phyloP scores from a whole-genome alignment of 2,113 vertebrate genomes.

The Cyanistes caeruleus region DNA sequence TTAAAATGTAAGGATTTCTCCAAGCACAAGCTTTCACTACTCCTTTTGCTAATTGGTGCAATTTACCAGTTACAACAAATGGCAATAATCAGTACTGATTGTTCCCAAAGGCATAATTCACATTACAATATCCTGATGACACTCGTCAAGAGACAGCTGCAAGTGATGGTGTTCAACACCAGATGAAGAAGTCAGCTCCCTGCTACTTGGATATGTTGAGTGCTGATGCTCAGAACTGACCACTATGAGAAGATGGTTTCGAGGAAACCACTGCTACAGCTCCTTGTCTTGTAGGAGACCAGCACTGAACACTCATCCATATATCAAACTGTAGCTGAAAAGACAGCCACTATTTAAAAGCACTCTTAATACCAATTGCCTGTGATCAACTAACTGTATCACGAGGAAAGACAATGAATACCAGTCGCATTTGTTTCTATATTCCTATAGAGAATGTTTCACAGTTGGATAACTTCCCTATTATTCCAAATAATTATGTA shows the following conservation, averaged over 20 bases:
- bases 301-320: background rate
- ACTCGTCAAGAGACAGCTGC: background rate
- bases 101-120: background rate
- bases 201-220: background rate
- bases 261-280: background rate
- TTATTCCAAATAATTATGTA: background rate
- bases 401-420: background rate
- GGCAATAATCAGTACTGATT: background rate
- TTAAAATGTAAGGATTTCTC: background rate
- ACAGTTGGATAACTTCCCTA: background rate
- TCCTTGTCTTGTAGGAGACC: background rate
- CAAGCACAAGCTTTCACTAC: background rate
- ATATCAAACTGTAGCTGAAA: background rate
- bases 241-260: background rate
- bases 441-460: background rate
- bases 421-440: background rate
- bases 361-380: background rate
- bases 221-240: background rate
- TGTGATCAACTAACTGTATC: background rate
- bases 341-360: background rate
- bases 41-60: background rate
- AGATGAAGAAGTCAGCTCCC: background rate
- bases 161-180: fast-evolving
- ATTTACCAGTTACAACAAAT: background rate
- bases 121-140: background rate